phyloP scores from a whole-genome alignment of 2,113 vertebrate species.

The Cephalopterus ornatus region DNA sequence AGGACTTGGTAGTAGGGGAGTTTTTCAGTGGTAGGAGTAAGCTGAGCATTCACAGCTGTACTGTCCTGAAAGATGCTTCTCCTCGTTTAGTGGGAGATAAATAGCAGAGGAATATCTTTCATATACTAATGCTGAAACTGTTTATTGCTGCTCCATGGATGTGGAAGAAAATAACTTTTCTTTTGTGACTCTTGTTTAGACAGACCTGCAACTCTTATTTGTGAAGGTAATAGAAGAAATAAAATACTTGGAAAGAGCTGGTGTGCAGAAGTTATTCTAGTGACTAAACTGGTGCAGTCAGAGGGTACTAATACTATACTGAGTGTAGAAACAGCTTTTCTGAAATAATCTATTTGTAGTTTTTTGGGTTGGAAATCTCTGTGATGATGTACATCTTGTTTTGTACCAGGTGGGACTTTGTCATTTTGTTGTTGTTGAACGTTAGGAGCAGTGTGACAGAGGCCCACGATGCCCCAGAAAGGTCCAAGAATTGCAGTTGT shows the following conservation, averaged over 20 bases:
- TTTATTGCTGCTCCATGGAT: neutral
- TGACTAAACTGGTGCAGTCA: neutral
- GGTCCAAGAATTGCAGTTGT: neutral
- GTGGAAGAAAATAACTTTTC: neutral
- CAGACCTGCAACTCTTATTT: neutral
- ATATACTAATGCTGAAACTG: neutral
- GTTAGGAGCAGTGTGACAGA: neutral
- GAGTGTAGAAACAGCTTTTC: neutral
- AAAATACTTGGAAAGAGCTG: neutral
- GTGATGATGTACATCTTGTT: neutral
- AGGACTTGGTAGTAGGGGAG: neutral
- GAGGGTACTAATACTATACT: neutral
- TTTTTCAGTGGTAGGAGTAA: slow-evolving; percentile 14
- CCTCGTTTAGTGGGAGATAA: neutral
- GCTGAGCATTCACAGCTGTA: neutral
- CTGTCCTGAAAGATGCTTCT: neutral
- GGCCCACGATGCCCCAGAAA: neutral
- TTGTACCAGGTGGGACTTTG: neutral
- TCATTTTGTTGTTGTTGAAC: neutral
- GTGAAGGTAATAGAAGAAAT: neutral
- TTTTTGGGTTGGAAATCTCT: neutral
- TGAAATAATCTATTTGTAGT: neutral
- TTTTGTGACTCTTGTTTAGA: neutral
- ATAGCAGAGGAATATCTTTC: neutral
- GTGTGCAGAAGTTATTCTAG: neutral